Conservation (phyloP, 2,797 vertebrate genomes). For the Rhabdomys pumilio region DNA sequence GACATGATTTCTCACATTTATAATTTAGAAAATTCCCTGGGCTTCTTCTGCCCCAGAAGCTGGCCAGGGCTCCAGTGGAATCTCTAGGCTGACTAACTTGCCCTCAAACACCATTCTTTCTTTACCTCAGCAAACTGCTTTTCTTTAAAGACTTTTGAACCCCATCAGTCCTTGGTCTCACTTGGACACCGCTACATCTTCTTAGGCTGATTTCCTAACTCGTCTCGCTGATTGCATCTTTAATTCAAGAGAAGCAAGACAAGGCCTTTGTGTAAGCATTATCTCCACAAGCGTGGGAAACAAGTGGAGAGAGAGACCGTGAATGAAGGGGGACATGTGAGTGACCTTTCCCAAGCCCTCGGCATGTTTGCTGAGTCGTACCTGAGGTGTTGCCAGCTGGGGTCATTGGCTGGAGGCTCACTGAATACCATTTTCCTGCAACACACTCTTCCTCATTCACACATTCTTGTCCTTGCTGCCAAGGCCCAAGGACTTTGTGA, state of each 20-base stretch:
- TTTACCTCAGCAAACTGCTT: neutral
- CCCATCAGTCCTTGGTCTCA: neutral
- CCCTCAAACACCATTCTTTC: neutral
- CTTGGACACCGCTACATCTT: neutral
- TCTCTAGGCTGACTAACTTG: neutral
- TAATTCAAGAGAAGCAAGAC: slow-evolving; percentile 33
- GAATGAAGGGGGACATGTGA: neutral
- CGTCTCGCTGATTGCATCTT: neutral
- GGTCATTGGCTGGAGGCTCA: neutral
- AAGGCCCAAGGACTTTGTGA: slow-evolving; percentile 50
- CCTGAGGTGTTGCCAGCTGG: neutral
- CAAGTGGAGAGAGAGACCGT: neutral
- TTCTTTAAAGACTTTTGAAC: neutral
- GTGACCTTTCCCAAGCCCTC: neutral
- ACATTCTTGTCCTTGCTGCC: slow-evolving; percentile 60
- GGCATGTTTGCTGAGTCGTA: neutral
- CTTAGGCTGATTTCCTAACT: neutral
- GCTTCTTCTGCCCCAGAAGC: neutral
- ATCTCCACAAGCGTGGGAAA: neutral
- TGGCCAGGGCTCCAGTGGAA: neutral
- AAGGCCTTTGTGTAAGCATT: neutral
- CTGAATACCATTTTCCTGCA: slow-evolving; percentile 29
- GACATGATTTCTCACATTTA: neutral
- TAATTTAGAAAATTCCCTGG: neutral
- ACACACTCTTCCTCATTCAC: neutral